Evolutionary conservation across 92 coral and sea anemone genomes (phyloP).

Genomic region (Pocillopora meandrina): DNA sequence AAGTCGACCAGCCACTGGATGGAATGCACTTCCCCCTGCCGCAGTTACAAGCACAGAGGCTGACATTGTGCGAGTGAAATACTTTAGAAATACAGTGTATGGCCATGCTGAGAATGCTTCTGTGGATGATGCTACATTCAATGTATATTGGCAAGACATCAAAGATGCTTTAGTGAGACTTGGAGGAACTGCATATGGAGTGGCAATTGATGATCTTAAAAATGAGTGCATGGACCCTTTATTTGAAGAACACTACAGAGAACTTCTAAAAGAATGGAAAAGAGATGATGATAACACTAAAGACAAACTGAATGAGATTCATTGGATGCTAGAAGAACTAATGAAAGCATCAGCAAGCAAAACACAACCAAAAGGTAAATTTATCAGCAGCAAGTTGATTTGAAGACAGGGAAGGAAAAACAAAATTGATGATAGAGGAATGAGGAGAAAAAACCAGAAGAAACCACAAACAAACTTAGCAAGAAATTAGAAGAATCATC

Average conservation of each 20-base stretch:
- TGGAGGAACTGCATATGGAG: not conserved
- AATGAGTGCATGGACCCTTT: constrained; percentile 7
- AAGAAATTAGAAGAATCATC: too few species aligned
- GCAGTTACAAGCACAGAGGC: not conserved
- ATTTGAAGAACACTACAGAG: constrained; percentile 2
- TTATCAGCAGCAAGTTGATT: not conserved
- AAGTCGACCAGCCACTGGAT: not conserved
- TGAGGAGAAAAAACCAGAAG: not conserved
- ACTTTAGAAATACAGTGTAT: constrained; percentile 6
- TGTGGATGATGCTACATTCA: not conserved
- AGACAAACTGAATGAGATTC: too few species aligned
- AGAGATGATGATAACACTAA: not conserved
- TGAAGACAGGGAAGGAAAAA: not conserved
- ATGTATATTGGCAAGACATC: constrained; percentile 1
- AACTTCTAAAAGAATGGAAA: not conserved
- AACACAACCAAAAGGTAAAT: not conserved
- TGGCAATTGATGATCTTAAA: constrained; percentile 10
- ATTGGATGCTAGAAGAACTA: not conserved
- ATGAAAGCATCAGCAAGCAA: not conserved
- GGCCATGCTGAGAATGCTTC: constrained; percentile 7
- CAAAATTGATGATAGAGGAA: not conserved
- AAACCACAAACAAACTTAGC: too few species aligned
- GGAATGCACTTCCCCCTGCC: constrained; percentile 12
- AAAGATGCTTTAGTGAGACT: not conserved
- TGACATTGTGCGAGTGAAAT: constrained; percentile 5